Evolutionary conservation across 2,888 invertebrate genomes (phyloP), one percentile per base, ranked within the genome.

Genomic region (Chouioia cunea): DNA sequence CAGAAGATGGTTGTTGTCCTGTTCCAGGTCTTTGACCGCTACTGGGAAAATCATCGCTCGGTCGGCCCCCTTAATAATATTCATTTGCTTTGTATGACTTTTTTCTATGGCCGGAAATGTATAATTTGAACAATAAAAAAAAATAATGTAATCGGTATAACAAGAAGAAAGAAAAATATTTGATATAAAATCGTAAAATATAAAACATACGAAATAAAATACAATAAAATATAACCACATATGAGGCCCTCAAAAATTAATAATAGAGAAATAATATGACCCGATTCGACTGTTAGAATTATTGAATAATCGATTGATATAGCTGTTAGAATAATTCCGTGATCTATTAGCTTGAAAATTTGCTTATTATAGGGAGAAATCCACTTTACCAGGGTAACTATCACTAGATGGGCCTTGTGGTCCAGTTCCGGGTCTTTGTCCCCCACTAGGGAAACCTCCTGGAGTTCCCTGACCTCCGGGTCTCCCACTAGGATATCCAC

Each of bases 41-140:
- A 74, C 76, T 76, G 27, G 78, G 76, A 70, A 75, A 76, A 65
- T 77, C 76, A 76, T 58, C 69, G 74, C 73, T 73, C 60, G 73
- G 75, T 69, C 73, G 76, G 58, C 74, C 70, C 44, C 74, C 75
- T 72, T 72, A 74, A 74, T 72, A 69, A 74, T 74, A 64, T 66
- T 71, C 59, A 73, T 73, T 73, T 50, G n/a, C 54, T 65, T 70
- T 53, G 36, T 66, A 63, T 65, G 56, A 57, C 47, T 47, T 56
- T 67, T 65, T 27, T 44, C 54, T 56, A 36, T 36, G 10, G 36
- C 12, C 36, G 36, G 12, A 36, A 36, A 36, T 36, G 6, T 36
- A 8, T 4, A 6, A 10, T 36, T 36, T 36, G n/a, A n/a, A 36
- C 36, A 10, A 6, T 36, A 36, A 6, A 36, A 6, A 12, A 36